Percentiles rank a stretch among this genome's conserved stretches.
phyloP scores from a whole-genome alignment of 2,797 vertebrate species.

The Percopsis omiscomaycus region DNA sequence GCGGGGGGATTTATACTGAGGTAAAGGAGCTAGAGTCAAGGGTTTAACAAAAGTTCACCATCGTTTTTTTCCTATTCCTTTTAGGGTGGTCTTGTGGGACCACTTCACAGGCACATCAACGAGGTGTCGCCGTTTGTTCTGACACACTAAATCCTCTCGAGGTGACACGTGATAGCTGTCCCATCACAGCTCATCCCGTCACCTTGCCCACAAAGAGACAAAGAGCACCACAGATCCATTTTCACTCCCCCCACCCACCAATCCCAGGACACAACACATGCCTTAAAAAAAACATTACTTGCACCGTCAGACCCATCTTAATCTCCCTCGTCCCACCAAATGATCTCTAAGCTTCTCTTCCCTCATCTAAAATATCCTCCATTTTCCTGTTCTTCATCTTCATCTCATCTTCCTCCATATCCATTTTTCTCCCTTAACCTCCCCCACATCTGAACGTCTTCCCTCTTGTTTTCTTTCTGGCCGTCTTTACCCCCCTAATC shows the following conservation, averaged over 20 bases:
- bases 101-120: slow-evolving; percentile 45
- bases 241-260: neutral
- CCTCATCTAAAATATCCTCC: neutral
- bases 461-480: slow-evolving; percentile 15
- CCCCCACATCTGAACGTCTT: neutral
- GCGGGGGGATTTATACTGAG: too few species aligned
- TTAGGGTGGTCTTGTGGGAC: slow-evolving; percentile 30
- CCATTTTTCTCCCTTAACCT: neutral
- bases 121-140: slow-evolving; percentile 32
- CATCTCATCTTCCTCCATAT: slow-evolving; percentile 21
- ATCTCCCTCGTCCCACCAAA: slow-evolving; percentile 12
- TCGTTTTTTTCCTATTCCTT: neutral
- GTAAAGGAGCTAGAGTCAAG: too few species aligned
- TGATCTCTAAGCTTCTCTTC: neutral
- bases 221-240: slow-evolving; percentile 32
- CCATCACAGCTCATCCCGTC: slow-evolving; percentile 49
- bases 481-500: slow-evolving; percentile 48
- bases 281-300: too few species aligned
- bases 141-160: slow-evolving; percentile 46
- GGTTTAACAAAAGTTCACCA: too few species aligned
- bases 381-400: neutral
- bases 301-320: slow-evolving; percentile 30
- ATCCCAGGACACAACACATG: slow-evolving; percentile 31
- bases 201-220: slow-evolving; percentile 40
- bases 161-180: slow-evolving; percentile 54